Conservation (phyloP, 2,113 vertebrate species). For the Aptenodytes patagonicus region DNA sequence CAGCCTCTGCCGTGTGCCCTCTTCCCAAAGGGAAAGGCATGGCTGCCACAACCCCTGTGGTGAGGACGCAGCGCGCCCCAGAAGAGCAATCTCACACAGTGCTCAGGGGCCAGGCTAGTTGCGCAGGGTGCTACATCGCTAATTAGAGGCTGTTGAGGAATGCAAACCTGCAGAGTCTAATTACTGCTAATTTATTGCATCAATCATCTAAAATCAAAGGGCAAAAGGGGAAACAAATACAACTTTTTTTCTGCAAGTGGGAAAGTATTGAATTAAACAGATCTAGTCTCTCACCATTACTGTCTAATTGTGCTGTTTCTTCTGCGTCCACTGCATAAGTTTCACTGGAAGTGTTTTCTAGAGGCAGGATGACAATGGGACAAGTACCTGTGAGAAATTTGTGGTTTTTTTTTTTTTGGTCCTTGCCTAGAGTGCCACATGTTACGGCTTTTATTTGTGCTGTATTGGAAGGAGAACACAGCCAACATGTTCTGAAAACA, state of each 20-base stretch:
- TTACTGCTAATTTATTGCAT: not conserved
- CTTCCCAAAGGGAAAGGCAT: not conserved
- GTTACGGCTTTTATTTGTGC: not conserved
- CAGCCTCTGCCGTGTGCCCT: not conserved
- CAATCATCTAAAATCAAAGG: not conserved
- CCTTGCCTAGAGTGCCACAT: not conserved
- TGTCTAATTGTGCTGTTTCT: not conserved
- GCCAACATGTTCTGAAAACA: not conserved
- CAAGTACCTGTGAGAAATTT: not conserved
- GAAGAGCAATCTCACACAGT: fast-evolving
- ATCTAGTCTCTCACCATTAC: not conserved
- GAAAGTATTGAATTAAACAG: not conserved
- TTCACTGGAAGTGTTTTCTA: not conserved
- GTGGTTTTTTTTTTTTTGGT: not conserved
- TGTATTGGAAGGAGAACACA: not conserved
- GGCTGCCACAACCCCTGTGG: fast-evolving
- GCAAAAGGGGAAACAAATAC: not conserved
- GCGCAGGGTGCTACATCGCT: not conserved
- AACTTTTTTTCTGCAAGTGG: not conserved
- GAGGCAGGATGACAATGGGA: not conserved
- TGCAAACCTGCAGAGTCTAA: not conserved
- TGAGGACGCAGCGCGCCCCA: fast-evolving
- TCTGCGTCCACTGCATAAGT: not conserved
- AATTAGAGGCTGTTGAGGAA: not conserved
- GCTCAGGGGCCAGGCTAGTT: fast-evolving